Percentiles rank a stretch among this genome's conserved stretches.
phyloP scores from a whole-genome alignment of 2,888 invertebrate species.

The Saturnia pavonia region DNA sequence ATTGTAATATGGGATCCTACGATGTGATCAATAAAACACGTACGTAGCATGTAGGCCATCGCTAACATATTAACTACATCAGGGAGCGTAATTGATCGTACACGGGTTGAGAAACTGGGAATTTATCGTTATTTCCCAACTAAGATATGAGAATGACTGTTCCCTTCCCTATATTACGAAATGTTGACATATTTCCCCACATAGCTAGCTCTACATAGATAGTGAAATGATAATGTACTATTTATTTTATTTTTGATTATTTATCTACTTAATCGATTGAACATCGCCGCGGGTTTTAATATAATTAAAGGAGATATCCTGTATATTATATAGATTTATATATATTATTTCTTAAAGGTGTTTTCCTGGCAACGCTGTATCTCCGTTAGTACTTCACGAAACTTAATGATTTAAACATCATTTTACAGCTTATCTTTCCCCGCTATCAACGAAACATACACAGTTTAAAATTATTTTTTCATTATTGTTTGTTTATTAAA shows the following conservation, averaged over 20 bases:
- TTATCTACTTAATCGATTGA: neutral
- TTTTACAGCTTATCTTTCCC: no score
- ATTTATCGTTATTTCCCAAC: constrained; percentile 13
- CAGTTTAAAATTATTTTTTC: no score
- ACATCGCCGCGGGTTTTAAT: neutral
- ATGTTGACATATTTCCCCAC: constrained; percentile 1
- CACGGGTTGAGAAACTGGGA: constrained; percentile 2
- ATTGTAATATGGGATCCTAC: neutral
- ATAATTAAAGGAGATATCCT: neutral
- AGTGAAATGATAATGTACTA: neutral
- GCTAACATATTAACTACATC: constrained; percentile 5
- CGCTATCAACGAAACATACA: no score
- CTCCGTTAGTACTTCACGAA: no score
- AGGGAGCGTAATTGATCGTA: constrained; percentile 4
- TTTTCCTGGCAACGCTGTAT: no score
- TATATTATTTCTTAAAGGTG: no score
- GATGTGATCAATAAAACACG: neutral
- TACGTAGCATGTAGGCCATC: constrained; percentile 4
- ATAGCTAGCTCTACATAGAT: neutral
- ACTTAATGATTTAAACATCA: no score
- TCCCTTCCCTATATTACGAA: constrained; percentile 10
- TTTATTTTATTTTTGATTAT: neutral
- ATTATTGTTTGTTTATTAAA: no score
- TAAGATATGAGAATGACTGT: constrained; percentile 5
- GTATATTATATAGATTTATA: no score